These are phyloP conservation scores for Pteruthius melanotis DNA, from an alignment of 2,113 vertebrate genomes.

Conservation along the genomic window DNA sequence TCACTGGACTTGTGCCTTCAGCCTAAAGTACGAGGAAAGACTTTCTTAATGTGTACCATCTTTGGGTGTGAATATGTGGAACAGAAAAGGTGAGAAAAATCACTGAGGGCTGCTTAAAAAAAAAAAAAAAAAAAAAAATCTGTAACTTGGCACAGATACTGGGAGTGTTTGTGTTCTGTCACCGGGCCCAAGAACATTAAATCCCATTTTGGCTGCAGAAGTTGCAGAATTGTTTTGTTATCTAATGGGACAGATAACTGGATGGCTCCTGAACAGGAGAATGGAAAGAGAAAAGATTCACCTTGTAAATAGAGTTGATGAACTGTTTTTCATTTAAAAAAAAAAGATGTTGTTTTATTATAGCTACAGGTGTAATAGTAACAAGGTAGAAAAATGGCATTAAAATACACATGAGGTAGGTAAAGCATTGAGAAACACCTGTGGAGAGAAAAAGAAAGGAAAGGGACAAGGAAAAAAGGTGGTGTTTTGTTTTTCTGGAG, in stretches of 20 bases:
- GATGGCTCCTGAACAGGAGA: background rate
- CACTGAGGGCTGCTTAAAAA: background rate
- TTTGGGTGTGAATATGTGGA: background rate
- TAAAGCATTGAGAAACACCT: background rate
- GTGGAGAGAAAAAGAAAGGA: background rate
- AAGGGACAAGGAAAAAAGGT: background rate
- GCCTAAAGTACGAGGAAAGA: background rate
- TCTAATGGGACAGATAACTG: constrained; percentile 13
- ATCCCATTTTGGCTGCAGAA: constrained; percentile 32
- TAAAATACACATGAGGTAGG: background rate
- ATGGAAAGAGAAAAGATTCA: background rate
- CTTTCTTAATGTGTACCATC: background rate
- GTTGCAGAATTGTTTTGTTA: constrained; percentile 34
- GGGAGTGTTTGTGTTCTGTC: background rate
- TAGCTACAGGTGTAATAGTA: background rate
- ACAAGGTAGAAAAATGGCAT: background rate
- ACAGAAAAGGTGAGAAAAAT: background rate
- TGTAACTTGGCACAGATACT: background rate
- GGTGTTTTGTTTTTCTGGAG: fast-evolving
- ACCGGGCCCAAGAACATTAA: background rate
- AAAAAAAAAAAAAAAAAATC: background rate
- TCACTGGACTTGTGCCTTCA: background rate
- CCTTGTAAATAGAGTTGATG: background rate
- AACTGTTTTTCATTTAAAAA: background rate
- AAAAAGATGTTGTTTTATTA: background rate